phyloP scores from a whole-genome alignment of 1,140 invertebrate genomes.

The Pseudomyrmex concolor region DNA sequence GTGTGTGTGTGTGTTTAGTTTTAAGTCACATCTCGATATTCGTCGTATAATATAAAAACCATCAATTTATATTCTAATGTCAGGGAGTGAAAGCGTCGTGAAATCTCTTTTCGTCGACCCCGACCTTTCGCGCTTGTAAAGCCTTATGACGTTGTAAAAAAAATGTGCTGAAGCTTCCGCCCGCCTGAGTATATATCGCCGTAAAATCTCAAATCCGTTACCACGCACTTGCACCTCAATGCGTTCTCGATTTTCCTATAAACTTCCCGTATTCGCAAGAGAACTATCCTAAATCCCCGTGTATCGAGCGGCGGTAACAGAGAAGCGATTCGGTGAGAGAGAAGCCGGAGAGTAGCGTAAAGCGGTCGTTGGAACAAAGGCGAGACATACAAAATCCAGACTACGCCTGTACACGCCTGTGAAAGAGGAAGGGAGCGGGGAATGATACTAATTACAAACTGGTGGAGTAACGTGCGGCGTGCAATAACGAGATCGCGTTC shows the following conservation, averaged over 20 bases:
- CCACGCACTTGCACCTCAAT: conserved; percentile 42
- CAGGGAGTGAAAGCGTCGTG: background rate
- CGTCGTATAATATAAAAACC: background rate
- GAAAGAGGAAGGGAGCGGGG: background rate
- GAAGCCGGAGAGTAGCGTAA: conserved; percentile 42
- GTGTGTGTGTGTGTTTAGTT: background rate
- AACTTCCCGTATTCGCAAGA: conserved; percentile 21
- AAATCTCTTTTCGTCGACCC: background rate
- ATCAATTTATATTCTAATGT: conserved; percentile 10
- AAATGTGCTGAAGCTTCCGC: conserved; percentile 33
- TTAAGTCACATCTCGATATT: conserved; percentile 15
- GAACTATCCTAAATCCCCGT: conserved; percentile 34
- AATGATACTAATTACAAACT: conserved; percentile 73
- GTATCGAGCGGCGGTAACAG: conserved; percentile 29
- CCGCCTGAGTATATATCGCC: conserved; percentile 11
- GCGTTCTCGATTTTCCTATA: conserved; percentile 57
- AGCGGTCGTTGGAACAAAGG: conserved; percentile 46
- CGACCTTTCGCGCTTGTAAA: background rate
- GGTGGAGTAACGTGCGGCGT: conserved; percentile 29
- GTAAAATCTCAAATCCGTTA: conserved; percentile 52
- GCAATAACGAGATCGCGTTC: conserved; percentile 73
- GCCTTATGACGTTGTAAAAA: conserved; percentile 32
- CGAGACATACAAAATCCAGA: conserved; percentile 50
- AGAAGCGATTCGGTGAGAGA: background rate
- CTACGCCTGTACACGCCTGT: conserved; percentile 6